Percentiles rank a stretch among this genome's conserved stretches.
Conservation (phyloP, 2,797 vertebrate genomes). For the Rachycentron canadum region DNA sequence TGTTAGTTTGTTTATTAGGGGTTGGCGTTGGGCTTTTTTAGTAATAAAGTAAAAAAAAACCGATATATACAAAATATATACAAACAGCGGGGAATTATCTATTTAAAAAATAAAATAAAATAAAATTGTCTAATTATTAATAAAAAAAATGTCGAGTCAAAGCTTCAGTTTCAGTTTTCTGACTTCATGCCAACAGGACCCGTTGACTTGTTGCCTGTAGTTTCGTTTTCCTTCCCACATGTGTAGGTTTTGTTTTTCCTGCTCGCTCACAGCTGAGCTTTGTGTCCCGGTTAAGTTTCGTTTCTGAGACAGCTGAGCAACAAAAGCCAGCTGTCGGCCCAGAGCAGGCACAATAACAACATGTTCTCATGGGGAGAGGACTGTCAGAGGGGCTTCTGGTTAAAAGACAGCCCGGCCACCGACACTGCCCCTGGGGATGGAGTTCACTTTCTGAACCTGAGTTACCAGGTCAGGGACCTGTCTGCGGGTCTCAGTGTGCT, state of each 20-base stretch:
- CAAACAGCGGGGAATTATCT: too few species aligned
- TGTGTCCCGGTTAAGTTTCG: slow-evolving; percentile 5
- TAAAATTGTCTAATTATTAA: too few species aligned
- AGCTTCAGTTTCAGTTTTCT: too few species aligned
- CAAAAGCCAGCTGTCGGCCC: background rate
- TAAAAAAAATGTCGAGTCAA: too few species aligned
- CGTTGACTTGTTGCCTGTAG: too few species aligned
- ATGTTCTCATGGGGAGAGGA: slow-evolving; percentile 72
- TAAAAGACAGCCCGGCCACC: background rate
- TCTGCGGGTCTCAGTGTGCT: slow-evolving; percentile 40
- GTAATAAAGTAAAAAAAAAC: too few species aligned
- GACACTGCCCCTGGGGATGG: background rate
- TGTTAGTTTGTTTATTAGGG: too few species aligned
- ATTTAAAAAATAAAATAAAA: too few species aligned
- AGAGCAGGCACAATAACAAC: fast-evolving
- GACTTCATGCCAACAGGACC: too few species aligned
- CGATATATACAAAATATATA: too few species aligned
- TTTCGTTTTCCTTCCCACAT: background rate
- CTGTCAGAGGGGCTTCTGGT: background rate
- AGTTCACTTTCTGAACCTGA: background rate
- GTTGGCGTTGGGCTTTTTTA: too few species aligned
- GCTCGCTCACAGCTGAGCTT: too few species aligned
- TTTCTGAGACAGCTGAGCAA: slow-evolving; percentile 5
- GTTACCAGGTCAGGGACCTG: slow-evolving; percentile 16
- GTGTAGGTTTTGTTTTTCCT: slow-evolving; percentile 16